phyloP scores from a whole-genome alignment of 2,113 vertebrate genomes.

The Gymnarchus niloticus region DNA sequence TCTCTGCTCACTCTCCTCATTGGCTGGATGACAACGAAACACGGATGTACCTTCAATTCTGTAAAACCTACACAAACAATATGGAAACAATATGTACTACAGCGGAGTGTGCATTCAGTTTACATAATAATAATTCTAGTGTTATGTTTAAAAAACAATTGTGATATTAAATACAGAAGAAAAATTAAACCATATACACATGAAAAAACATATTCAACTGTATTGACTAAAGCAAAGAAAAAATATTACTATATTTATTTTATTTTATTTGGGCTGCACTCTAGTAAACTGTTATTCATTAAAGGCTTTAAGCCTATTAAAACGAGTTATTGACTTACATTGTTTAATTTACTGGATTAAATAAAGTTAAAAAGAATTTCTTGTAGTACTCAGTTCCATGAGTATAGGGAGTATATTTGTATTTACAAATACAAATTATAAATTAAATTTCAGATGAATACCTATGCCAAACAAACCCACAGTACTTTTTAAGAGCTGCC shows the following conservation, averaged over 20 bases:
- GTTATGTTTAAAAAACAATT: not conserved
- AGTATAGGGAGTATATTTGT: not conserved
- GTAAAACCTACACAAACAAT: not conserved
- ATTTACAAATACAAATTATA: not conserved
- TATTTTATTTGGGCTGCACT: not conserved
- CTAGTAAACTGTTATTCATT: not conserved
- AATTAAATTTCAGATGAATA: not conserved
- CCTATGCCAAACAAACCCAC: not conserved
- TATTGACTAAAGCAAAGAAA: not conserved
- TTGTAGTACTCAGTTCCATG: not conserved
- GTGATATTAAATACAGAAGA: not conserved
- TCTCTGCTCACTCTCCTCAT: conserved; percentile 4
- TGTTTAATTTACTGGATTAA: not conserved
- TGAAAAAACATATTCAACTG: not conserved
- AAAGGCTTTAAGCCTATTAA: not conserved
- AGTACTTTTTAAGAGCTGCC: not conserved
- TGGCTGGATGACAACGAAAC: conserved; percentile 8
- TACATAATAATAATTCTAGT: not conserved
- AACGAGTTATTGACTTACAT: not conserved
- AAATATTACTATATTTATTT: not conserved
- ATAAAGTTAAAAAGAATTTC: not conserved
- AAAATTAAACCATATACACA: too few species aligned
- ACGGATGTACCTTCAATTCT: not conserved
- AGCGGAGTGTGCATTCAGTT: not conserved
- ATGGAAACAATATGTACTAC: not conserved